A percentile compares a stretch with the other conserved stretches of the same genome.
These are phyloP conservation scores for Cryptoblepharus egeriae DNA, from an alignment of 2,797 vertebrate species.

Conservation along the genomic window DNA sequence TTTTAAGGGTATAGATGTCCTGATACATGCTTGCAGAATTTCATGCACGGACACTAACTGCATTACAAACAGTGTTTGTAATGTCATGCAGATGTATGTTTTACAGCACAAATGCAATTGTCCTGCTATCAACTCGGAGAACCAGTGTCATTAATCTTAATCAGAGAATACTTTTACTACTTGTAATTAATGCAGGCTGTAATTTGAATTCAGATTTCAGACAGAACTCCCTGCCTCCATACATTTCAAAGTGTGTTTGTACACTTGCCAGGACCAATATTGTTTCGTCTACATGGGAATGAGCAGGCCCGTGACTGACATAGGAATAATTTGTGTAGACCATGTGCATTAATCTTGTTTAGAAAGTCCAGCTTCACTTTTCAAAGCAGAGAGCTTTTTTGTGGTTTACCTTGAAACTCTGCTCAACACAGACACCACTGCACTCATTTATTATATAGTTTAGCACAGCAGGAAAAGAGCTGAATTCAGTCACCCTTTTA, in stretches of 20 bases:
- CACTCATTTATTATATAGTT: slow-evolving; percentile 26
- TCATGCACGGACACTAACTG: slow-evolving; percentile 3
- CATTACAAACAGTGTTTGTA: slow-evolving; percentile 31
- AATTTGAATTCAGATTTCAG: slow-evolving; percentile 62
- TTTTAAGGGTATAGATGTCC: slow-evolving; percentile 4
- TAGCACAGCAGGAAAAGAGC: not conserved
- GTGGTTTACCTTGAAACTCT: slow-evolving; percentile 39
- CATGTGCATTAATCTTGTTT: slow-evolving; percentile 68
- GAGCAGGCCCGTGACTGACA: slow-evolving; percentile 44
- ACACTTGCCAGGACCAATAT: slow-evolving; percentile 58
- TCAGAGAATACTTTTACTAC: slow-evolving; percentile 60
- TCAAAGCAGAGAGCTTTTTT: slow-evolving; percentile 51
- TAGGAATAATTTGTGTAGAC: slow-evolving; percentile 55
- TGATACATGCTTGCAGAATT: not conserved
- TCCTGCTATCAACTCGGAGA: slow-evolving; percentile 46
- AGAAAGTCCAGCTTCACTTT: slow-evolving; percentile 65
- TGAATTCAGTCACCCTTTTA: slow-evolving; percentile 6
- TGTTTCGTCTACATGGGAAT: slow-evolving; percentile 48
- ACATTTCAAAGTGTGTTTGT: slow-evolving; percentile 56
- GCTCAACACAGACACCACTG: slow-evolving; percentile 14
- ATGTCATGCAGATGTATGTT: slow-evolving; percentile 36
- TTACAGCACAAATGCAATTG: slow-evolving; percentile 37
- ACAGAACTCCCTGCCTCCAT: slow-evolving; percentile 43
- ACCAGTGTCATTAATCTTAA: slow-evolving; percentile 63
- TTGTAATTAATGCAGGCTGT: slow-evolving; percentile 57